Evolutionary conservation across 2,888 invertebrate genomes (phyloP), one percentile per base, ranked within the genome.

Genomic region (Leucophora obtusa): DNA sequence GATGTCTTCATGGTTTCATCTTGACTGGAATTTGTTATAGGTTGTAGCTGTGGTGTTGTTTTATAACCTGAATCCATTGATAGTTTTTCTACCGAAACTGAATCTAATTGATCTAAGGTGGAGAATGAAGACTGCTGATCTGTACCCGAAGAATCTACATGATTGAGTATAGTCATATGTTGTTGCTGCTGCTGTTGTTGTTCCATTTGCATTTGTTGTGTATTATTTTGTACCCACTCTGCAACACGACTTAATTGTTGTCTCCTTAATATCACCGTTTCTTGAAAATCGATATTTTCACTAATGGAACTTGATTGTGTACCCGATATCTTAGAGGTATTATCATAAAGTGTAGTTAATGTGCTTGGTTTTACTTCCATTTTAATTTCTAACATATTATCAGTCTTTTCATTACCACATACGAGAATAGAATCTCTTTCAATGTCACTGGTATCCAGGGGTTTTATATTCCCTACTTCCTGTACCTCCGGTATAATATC

Each of bases 141-240:
- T 0, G 85, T 86, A 43, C 82, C 85, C 11, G 87, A 85, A 7
- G 86, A 85, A n/a, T 85, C 87, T 15, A 86, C 87, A 35, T 83
- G 79, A 38, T 79, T 84, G 3, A 73, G 4, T 74, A 53, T 50
- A 21, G 72, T 71, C 11, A 72, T 62, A 8, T 77, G 51, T 59
- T 79, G 66, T 33, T 75, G 77, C 10, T 79, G 70, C 50, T 81
- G 63, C 11, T 70, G 65, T 24, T 76, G 69, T 50, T 81, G 82
- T 77, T 85, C 83, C 28, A 89, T 87, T 70, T 89, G 87, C 82
- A 87, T 91, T 92, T 86, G 93, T 88, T 91, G 91, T 1, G 91
- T 89, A 85, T 93, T 94, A 84, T 93, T 93, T 87, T 94, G 93
- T 18, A 95, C 94, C 95, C 95, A 95, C 85, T 95, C 95, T 0